Percentiles rank a stretch among this genome's conserved stretches.
Conservation (phyloP, 2,113 vertebrate species). For the Daphoenositta chrysoptera region DNA sequence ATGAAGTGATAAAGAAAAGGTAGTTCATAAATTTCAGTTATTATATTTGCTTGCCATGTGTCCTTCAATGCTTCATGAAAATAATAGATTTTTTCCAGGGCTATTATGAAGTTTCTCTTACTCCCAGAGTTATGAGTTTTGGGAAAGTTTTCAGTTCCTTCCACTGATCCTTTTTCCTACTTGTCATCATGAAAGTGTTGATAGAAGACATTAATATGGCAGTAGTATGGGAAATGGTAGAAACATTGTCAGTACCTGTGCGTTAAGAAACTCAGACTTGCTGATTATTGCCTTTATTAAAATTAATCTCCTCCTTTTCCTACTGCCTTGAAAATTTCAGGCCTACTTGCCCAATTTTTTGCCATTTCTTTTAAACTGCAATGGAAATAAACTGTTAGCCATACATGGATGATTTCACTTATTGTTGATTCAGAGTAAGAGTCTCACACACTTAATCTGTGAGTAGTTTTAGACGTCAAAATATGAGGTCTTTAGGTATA, state of each 20-base stretch:
- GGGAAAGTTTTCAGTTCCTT: background rate
- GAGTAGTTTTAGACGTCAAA: background rate
- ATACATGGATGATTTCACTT: background rate
- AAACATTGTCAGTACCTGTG: background rate
- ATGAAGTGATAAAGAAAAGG: conserved; percentile 24
- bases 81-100: background rate
- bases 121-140: background rate
- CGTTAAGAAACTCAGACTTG: background rate
- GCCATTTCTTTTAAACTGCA: background rate
- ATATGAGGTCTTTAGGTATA: background rate
- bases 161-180: background rate
- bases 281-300: background rate
- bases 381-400: background rate
- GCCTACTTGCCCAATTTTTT: background rate
- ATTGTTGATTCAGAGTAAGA: background rate
- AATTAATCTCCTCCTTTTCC: background rate
- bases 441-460: background rate
- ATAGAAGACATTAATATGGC: background rate
- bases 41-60: background rate
- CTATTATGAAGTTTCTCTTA: background rate
- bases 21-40: conserved; percentile 17
- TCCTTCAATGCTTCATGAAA: conserved; percentile 14
- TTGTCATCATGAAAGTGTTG: background rate
- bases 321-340: background rate
- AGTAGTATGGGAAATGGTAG: background rate